Base-by-base conservation (phyloP, 2,797 vertebrate genomes). In the Periparus ater region DNA sequence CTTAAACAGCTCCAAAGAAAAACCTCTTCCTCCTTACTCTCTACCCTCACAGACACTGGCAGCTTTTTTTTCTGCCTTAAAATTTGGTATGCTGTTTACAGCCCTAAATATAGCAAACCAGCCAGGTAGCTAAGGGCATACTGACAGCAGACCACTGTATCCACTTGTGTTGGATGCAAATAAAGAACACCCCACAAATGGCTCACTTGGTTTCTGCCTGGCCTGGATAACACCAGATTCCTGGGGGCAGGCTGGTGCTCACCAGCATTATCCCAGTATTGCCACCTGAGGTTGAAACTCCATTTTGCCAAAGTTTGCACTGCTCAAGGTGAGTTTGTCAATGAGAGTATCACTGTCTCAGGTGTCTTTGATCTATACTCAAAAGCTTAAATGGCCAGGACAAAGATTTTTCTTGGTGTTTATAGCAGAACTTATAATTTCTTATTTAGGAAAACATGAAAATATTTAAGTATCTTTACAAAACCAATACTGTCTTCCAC, bases 281-380 rank as follows among this genome's bases (percentile, higher is more conserved):
- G 13, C 3, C 67, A 7, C 20, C 13, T 48, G 57, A 71, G 48
- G 17, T 30, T 2, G 9, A 71, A 87, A 34, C 18, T 73, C 23
- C 7, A 9, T 36, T 78, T 85, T 84, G 8, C 6, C 45, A 32
- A 29, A 30, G 20, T 54, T 60, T 66, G 2, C 7, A 7, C 5
- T 25, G 5, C 16, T 29, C 14, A 63, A 50, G 25, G 21, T 29
- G 45, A 18, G n/a, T 63, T 63, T 86, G 6, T 30, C 50, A 36
- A 7, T 9, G 25, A 66, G 2, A 72, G 1, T 63, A 30, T 60
- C 51, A 13, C 12, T 73, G 32, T 48, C 51, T 87, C 10, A 20
- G 2, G 1, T 26, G 25, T 44, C 54, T 92, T 77, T 55, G n/a
- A 68, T 30, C 36, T 45, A 6, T 11, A 3, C 6, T 47, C 0